Percentiles rank a stretch among this genome's conserved stretches.
Conservation (phyloP, 2,113 vertebrate genomes). For the Agelaius phoeniceus region DNA sequence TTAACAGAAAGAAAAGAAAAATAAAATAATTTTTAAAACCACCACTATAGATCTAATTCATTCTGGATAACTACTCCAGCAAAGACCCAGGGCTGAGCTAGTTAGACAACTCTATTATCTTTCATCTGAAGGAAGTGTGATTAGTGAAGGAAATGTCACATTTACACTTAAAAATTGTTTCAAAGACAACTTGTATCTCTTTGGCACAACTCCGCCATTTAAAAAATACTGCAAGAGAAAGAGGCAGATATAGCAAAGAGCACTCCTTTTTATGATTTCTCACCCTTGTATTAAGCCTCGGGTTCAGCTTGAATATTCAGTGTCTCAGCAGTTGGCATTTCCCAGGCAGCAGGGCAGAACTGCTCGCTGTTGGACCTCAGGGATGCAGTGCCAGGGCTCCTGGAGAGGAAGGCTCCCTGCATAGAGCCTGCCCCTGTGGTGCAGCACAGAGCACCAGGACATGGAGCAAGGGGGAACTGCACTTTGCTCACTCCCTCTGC, state of each 20-base stretch:
- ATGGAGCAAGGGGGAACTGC: neutral
- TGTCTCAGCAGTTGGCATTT: neutral
- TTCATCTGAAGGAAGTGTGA: neutral
- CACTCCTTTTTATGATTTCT: neutral
- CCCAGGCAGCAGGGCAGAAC: neutral
- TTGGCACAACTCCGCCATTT: neutral
- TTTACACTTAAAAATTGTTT: slow-evolving; percentile 28
- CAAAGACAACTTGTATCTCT: neutral
- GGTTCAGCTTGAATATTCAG: neutral
- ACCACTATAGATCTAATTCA: neutral
- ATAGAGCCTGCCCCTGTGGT: neutral
- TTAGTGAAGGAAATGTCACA: slow-evolving; percentile 42
- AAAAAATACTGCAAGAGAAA: neutral
- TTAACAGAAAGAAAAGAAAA: neutral
- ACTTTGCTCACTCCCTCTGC: neutral
- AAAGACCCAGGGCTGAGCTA: neutral
- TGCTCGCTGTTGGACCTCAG: neutral
- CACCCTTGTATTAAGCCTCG: neutral
- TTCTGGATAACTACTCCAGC: neutral
- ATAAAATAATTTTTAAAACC: neutral
- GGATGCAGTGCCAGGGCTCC: neutral
- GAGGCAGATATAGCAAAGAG: neutral
- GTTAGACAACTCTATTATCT: slow-evolving; percentile 9
- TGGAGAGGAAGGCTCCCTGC: neutral
- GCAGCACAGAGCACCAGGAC: neutral